phyloP scores from a whole-genome alignment of 2,113 vertebrate species.

The Catharus minimus region DNA sequence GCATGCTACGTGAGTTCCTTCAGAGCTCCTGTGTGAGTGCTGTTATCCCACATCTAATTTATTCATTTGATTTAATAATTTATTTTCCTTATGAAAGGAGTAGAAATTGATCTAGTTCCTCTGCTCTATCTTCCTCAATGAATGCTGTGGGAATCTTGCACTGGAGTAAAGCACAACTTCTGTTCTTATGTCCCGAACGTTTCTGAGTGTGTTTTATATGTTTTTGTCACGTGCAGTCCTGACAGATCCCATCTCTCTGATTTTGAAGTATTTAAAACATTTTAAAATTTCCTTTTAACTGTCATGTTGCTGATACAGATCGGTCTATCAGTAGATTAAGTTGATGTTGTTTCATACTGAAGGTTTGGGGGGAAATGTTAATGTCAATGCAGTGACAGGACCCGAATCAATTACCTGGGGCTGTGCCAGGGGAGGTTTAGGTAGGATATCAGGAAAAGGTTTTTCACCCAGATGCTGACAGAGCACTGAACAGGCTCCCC shows the following conservation, averaged over 20 bases:
- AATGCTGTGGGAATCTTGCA: not conserved
- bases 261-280: not conserved
- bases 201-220: not conserved
- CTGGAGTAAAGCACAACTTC: not conserved
- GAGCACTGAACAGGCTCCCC: not conserved
- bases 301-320: fast-evolving
- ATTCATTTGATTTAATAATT: not conserved
- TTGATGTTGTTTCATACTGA: not conserved
- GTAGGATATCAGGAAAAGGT: not conserved
- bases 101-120: not conserved
- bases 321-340: not conserved
- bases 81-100: not conserved
- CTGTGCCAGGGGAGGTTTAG: not conserved
- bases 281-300: not conserved
- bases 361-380: not conserved
- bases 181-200: not conserved
- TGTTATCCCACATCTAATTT: not conserved
- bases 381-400: not conserved
- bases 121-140: not conserved
- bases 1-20: not conserved
- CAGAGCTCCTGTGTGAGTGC: not conserved
- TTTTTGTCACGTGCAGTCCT: not conserved
- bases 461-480: not conserved
- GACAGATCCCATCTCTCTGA: not conserved
- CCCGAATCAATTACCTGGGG: not conserved